Conservation (phyloP, 2,113 vertebrate genomes). For the Chloropsis cyanopogon region DNA sequence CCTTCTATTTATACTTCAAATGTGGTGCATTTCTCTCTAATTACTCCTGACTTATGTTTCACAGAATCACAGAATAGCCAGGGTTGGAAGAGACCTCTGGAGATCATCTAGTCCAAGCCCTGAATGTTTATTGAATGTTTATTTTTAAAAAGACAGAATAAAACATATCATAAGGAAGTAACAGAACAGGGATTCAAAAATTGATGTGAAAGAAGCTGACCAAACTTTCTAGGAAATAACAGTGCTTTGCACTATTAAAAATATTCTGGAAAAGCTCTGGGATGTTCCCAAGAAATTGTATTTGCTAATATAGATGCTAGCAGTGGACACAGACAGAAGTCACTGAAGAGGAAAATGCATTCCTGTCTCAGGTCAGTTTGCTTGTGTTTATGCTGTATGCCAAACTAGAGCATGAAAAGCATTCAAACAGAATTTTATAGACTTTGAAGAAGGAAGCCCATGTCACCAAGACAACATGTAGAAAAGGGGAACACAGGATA, state of each 20-base stretch:
- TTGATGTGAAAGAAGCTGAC: not conserved
- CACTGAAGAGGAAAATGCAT: not conserved
- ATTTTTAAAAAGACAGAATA: slow-evolving; percentile 3
- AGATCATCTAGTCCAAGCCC: not conserved
- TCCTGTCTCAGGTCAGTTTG: not conserved
- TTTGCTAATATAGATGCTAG: slow-evolving; percentile 21
- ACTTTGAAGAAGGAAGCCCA: slow-evolving; percentile 10
- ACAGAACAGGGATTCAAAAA: not conserved
- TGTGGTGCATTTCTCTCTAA: not conserved
- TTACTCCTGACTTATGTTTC: not conserved
- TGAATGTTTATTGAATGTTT: not conserved
- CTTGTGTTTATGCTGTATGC: not conserved
- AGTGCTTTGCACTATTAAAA: not conserved
- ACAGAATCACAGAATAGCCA: not conserved
- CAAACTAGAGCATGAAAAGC: not conserved
- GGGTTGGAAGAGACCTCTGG: not conserved
- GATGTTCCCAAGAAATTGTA: not conserved
- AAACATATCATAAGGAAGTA: not conserved
- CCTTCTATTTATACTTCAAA: not conserved
- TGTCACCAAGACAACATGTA: slow-evolving; percentile 36
- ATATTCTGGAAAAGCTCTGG: not conserved
- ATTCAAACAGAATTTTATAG: slow-evolving; percentile 19
- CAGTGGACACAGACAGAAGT: not conserved
- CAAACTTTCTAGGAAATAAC: slow-evolving; percentile 28
- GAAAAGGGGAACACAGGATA: not conserved